A percentile compares a stretch with the other conserved stretches of the same genome.
Evolutionary conservation across 2,113 vertebrate genomes (phyloP).

Genomic region (Chaetorhynchus papuensis): DNA sequence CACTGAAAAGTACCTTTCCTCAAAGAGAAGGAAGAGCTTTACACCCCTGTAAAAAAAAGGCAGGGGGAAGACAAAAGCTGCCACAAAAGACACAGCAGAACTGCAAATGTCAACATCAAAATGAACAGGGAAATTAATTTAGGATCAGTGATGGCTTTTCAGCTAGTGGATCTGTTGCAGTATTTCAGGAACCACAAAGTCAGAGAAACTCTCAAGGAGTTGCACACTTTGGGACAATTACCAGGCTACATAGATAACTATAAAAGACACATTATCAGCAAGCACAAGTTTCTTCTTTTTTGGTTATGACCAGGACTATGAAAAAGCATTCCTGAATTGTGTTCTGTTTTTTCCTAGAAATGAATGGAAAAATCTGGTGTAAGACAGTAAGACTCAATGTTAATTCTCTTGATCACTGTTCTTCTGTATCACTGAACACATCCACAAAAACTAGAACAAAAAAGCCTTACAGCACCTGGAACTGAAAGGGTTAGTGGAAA

Average conservation of each 20-base stretch:
- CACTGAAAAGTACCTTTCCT: background rate
- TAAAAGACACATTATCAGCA: background rate
- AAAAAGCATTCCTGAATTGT: background rate
- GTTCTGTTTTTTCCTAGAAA: background rate
- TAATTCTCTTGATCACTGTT: background rate
- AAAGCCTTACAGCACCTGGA: background rate
- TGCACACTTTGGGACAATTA: background rate
- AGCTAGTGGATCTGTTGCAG: background rate
- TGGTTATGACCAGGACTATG: background rate
- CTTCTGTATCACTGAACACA: background rate
- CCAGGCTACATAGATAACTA: background rate
- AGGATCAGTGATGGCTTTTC: background rate
- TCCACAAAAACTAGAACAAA: background rate
- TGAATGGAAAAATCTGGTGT: background rate
- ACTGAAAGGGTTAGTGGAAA: background rate
- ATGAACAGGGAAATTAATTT: background rate
- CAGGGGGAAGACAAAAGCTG: slow-evolving; percentile 10
- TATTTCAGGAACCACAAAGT: background rate
- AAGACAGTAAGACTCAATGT: background rate
- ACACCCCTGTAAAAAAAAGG: background rate
- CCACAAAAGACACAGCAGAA: background rate
- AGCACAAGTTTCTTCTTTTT: background rate
- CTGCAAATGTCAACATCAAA: background rate
- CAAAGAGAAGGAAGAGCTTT: background rate
- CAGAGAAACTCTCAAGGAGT: background rate